Evolutionary conservation across 2,888 invertebrate genomes (phyloP).

Genomic region (Caenorhabditis sp.): DNA sequence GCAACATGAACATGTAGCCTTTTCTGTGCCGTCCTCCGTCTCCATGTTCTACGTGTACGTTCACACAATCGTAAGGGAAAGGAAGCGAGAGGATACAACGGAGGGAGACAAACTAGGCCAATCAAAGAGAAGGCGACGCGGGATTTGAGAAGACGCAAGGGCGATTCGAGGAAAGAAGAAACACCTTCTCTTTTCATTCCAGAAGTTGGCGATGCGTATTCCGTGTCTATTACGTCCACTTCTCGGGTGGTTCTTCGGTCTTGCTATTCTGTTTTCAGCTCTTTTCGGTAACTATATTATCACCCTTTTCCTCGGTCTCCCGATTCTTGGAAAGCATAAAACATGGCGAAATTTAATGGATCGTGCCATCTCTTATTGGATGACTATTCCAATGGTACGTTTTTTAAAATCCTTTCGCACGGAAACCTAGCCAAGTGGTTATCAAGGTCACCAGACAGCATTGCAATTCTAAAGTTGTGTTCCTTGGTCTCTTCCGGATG

Average conservation of each 20-base stretch:
- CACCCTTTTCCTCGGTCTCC: conserved; percentile 77
- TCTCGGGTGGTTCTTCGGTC: conserved; percentile 76
- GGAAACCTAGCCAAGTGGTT: neutral
- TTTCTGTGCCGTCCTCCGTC: neutral
- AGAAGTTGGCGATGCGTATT: conserved; percentile 48
- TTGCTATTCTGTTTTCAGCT: conserved; percentile 73
- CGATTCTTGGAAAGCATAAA: conserved; percentile 74
- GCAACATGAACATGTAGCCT: conserved; percentile 9
- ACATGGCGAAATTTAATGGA: conserved; percentile 80
- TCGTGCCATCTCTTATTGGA: conserved; percentile 82
- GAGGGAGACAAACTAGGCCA: conserved; percentile 61
- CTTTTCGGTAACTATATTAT: conserved; percentile 81
- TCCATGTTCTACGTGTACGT: conserved; percentile 17
- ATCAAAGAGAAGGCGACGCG: conserved; percentile 25
- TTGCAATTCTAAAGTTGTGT: neutral
- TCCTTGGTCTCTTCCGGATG: neutral
- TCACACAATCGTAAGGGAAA: conserved; percentile 18
- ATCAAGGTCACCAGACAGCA: neutral
- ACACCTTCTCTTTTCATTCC: conserved; percentile 30
- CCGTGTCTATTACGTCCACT: conserved; percentile 67
- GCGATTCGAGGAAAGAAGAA: conserved; percentile 51
- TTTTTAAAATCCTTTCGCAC: too few relatives aligned
- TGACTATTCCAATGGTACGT: conserved; percentile 81
- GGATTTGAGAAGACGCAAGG: conserved; percentile 53
- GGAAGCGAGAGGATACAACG: conserved; percentile 2